Conservation (phyloP, 2,797 vertebrate species). For the Schizothorax lantsangensis region DNA sequence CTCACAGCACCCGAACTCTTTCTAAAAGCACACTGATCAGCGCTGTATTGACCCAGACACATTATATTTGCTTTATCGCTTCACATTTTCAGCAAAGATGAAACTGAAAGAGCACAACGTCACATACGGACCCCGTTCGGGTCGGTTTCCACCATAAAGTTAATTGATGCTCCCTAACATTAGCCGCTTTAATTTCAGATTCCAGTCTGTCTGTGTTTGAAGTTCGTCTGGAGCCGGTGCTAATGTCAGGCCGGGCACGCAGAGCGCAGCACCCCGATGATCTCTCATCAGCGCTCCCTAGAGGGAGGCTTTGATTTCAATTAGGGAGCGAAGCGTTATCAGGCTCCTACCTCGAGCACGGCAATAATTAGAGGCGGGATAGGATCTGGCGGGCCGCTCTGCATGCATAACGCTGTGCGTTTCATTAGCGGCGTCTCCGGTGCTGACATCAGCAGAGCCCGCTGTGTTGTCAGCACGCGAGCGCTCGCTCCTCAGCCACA, state of each 20-base stretch:
- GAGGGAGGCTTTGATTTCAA: conserved; percentile 50
- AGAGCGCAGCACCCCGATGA: conserved; percentile 22
- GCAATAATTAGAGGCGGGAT: conserved; percentile 38
- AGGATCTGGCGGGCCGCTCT: conserved; percentile 37
- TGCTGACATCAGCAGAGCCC: conserved; percentile 54
- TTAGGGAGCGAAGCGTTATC: conserved; percentile 43
- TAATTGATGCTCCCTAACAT: conserved; percentile 7
- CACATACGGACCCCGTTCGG: not conserved
- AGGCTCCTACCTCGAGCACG: conserved; percentile 30
- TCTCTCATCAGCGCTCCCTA: conserved; percentile 32
- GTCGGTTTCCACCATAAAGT: not conserved
- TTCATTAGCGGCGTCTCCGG: conserved; percentile 53
- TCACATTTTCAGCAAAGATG: not conserved
- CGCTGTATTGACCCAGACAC: not conserved
- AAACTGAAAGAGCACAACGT: not conserved
- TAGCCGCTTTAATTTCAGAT: conserved; percentile 36
- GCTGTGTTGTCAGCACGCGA: conserved; percentile 36
- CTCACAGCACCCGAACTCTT: conserved; percentile 20
- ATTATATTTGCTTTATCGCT: not conserved
- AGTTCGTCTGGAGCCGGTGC: not conserved
- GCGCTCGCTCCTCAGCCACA: conserved; percentile 3
- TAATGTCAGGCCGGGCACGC: conserved; percentile 29
- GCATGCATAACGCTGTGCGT: conserved; percentile 42
- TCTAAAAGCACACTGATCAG: not conserved
- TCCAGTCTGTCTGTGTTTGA: not conserved